A percentile compares a stretch with the other conserved stretches of the same genome.
Conservation (phyloP, 2,113 vertebrate species). For the Chamaetylas fuelleborni region DNA sequence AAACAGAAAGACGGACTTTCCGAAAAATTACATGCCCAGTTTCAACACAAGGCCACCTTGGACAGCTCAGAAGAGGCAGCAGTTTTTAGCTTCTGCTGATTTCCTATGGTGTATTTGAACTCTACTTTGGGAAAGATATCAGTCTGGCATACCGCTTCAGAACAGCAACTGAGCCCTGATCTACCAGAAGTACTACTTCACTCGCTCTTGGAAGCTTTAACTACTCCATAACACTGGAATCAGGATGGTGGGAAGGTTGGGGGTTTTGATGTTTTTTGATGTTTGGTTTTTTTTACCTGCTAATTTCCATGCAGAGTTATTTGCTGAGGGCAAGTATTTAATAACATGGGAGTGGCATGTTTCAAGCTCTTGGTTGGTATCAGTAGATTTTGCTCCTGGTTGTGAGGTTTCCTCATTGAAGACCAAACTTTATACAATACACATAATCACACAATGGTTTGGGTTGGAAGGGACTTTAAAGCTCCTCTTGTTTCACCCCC, state of each 20-base stretch:
- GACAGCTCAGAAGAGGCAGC: slow-evolving; percentile 1
- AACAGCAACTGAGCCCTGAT: neutral
- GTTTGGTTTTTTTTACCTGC: neutral
- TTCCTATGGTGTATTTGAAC: neutral
- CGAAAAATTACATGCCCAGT: neutral
- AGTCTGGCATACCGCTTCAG: neutral
- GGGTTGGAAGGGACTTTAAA: too few relatives aligned
- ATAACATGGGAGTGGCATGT: neutral
- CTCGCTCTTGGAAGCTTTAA: neutral
- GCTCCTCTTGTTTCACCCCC: too few relatives aligned
- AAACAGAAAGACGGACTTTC: neutral
- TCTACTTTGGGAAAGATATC: neutral
- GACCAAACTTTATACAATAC: neutral
- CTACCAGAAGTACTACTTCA: neutral
- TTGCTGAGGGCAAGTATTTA: neutral
- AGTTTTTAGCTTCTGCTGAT: neutral
- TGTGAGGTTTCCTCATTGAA: neutral
- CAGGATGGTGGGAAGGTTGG: neutral
- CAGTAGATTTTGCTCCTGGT: neutral
- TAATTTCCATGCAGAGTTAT: neutral
- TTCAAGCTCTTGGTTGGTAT: neutral
- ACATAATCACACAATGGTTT: neutral
- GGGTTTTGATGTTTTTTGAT: neutral
- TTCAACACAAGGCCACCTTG: neutral
- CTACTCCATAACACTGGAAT: neutral